Evolutionary conservation across 2,888 invertebrate genomes (phyloP).

Genomic region (Dioctria rufipes): DNA sequence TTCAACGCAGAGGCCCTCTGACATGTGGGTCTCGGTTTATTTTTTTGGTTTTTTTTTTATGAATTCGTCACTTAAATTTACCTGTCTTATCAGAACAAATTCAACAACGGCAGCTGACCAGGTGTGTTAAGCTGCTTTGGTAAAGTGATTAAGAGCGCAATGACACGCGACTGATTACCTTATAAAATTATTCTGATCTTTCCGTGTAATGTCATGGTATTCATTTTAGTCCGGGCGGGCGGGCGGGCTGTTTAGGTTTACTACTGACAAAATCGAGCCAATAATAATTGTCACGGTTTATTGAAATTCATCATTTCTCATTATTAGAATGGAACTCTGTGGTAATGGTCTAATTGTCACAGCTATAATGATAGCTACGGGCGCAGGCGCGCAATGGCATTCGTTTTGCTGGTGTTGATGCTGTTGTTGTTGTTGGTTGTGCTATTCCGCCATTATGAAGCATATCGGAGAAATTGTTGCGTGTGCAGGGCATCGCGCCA

Average conservation of each 20-base stretch:
- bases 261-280: neutral
- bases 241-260: too few species aligned
- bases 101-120: conserved; percentile 31
- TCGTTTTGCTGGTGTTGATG: neutral
- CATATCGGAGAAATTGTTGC: conserved; percentile 24
- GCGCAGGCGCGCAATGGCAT: conserved; percentile 14
- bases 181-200: neutral
- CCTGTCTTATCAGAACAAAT: neutral
- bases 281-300: neutral
- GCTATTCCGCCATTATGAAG: neutral
- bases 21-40: neutral
- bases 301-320: neutral
- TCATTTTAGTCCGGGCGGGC: neutral
- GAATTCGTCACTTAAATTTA: neutral
- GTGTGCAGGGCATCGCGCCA: conserved; percentile 15
- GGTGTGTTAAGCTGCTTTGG: conserved; percentile 54
- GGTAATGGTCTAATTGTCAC: conserved; percentile 27
- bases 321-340: neutral
- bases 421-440: too few species aligned
- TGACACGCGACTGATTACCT: conserved; percentile 57
- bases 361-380: conserved; percentile 9
- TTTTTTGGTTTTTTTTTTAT: neutral
- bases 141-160: conserved; percentile 53
- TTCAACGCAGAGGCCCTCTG: neutral
- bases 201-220: conserved; percentile 4